Evolutionary conservation across 2,797 vertebrate genomes (phyloP), one percentile per base, ranked within the genome.

Genomic region (Coracias cyanogaster): DNA sequence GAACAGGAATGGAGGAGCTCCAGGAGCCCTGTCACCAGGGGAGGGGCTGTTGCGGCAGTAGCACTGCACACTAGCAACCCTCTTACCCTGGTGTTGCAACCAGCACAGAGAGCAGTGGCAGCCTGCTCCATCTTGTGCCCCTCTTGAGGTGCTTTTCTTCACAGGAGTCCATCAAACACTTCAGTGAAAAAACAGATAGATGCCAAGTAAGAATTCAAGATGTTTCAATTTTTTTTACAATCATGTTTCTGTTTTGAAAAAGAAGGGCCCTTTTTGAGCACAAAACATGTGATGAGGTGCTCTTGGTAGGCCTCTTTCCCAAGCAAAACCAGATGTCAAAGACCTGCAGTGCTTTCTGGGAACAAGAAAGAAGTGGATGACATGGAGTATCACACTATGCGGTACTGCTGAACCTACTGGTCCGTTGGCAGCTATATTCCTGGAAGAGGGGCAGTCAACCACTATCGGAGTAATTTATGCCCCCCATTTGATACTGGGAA

Each of bases 71-170:
- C 8, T 0, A 0, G 69, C 41, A 49, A 46, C 15, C 13, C n/a
- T 7, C 2, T 5, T n/a, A 35, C 33, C 18, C 11, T 31, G 15
- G 33, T 16, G 10, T 48, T 60, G 19, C 31, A 66, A 35, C 25
- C 1, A 12, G 17, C 13, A 25, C 24, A 0, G 0, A 17, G 13
- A 16, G 17, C 0, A 0, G 16, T 61, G 52, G 24, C 31, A 84
- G 16, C 25, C 12, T 0, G 0, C 43, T 37, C 8, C 31, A 52
- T 17, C 55, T 18, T 35, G 31, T 1, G 1, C 3, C 14, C 15
- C 5, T 7, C 20, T 20, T 12, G n/a, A 41, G 77, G 25, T 33
- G 9, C 6, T 39, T 45, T 39, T 43, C 45, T 69, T 82, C 31
- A n/a, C 28, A 13, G 7, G 6, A 41, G 16, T 58, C 31, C 29